Evolutionary conservation across 2,113 vertebrate species (phyloP).

Genomic region (Platycercus adscitus): DNA sequence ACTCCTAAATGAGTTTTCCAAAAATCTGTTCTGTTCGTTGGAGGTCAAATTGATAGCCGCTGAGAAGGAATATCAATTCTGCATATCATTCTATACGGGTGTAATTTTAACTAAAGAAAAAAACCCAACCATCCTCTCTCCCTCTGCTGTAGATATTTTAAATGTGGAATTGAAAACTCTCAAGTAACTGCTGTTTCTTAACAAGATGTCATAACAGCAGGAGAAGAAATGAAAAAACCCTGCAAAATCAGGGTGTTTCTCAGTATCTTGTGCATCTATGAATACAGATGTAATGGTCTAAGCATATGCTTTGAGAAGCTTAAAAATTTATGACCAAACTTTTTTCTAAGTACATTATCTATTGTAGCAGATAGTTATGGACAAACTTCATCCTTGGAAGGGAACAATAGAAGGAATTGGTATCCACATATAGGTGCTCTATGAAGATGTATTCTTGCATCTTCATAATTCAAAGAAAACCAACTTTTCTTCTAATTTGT

Average conservation of each 20-base stretch:
- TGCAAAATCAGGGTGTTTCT: not conserved
- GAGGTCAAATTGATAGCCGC: constrained; percentile 58
- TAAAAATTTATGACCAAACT: not conserved
- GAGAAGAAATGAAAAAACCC: not conserved
- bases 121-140: not conserved
- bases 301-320: not conserved
- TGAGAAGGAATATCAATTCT: constrained; percentile 27
- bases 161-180: not conserved
- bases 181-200: not conserved
- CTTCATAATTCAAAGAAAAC: not conserved
- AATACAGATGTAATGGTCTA: not conserved
- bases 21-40: constrained; percentile 47
- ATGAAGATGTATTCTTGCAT: not conserved
- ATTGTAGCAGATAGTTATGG: not conserved
- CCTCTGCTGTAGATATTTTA: not conserved
- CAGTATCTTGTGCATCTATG: not conserved
- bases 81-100: not conserved
- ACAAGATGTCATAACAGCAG: not conserved
- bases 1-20: constrained; percentile 57
- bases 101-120: not conserved
- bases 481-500: not conserved
- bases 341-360: not conserved
- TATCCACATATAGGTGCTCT: not conserved
- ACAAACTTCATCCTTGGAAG: not conserved
- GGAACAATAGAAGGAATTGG: not conserved